These are phyloP conservation scores for Apis florea DNA, from an alignment of 1,140 invertebrate genomes.

Conservation along the genomic window DNA sequence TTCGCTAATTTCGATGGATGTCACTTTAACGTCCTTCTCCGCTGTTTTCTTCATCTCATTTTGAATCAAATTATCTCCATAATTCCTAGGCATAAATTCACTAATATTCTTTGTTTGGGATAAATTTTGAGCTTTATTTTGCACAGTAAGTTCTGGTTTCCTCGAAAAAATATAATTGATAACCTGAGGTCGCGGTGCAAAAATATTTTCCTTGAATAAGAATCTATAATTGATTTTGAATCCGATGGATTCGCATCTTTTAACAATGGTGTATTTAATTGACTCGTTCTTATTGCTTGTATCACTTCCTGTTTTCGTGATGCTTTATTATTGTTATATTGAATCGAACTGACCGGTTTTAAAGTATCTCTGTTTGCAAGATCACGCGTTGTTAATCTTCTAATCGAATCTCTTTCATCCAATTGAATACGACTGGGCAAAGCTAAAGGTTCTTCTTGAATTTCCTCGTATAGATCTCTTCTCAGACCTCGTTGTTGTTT, in stretches of 20 bases:
- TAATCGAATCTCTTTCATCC: not conserved
- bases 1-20: slow-evolving; percentile 70
- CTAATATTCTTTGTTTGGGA: slow-evolving; percentile 24
- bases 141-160: not conserved
- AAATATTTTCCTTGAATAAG: slow-evolving; percentile 62
- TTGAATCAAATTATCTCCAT: slow-evolving; percentile 54
- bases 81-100: slow-evolving; percentile 25
- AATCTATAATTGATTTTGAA: not conserved
- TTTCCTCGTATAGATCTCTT: slow-evolving; percentile 16
- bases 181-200: slow-evolving; percentile 66
- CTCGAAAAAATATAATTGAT: slow-evolving; percentile 67
- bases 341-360: not conserved
- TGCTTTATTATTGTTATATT: not conserved
- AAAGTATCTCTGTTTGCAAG: not conserved
- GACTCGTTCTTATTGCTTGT: not conserved
- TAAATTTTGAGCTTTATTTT: not conserved
- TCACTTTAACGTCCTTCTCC: slow-evolving; percentile 44
- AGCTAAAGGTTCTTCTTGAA: not conserved
- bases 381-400: not conserved
- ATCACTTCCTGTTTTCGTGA: not conserved
- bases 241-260: not conserved
- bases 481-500: not conserved
- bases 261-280: not conserved
- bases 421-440: not conserved
- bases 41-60: slow-evolving; percentile 42